Evolutionary conservation across 2,797 vertebrate species (phyloP).

Genomic region (Leptoclinus maculatus): DNA sequence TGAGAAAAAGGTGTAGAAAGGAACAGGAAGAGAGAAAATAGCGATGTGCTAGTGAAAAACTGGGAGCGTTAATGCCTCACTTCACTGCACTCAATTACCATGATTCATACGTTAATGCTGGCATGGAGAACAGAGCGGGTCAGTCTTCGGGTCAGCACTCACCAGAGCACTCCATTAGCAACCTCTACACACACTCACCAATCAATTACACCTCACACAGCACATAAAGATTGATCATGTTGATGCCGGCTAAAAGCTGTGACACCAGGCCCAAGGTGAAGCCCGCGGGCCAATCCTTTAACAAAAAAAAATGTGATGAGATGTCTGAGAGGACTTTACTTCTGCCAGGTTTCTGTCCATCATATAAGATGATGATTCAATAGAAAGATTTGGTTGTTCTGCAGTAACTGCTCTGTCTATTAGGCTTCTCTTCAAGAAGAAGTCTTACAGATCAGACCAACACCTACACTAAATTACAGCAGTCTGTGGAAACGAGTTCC

Average conservation of each 20-base stretch:
- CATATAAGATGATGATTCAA: background rate
- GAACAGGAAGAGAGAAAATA: constrained; percentile 23
- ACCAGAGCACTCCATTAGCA: constrained; percentile 72
- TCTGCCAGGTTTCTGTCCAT: constrained; percentile 13
- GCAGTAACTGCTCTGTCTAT: constrained; percentile 3
- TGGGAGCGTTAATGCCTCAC: constrained; percentile 64
- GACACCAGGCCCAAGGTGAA: constrained; percentile 59
- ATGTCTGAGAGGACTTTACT: constrained; percentile 12
- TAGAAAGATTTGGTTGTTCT: background rate
- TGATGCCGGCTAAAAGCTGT: constrained; percentile 50
- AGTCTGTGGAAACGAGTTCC: constrained; percentile 60
- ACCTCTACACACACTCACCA: constrained; percentile 62
- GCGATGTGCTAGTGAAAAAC: constrained; percentile 33
- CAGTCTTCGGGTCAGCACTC: constrained; percentile 67
- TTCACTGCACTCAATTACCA: constrained; percentile 74
- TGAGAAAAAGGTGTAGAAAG: background rate
- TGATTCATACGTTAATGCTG: constrained; percentile 76
- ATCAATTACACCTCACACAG: constrained; percentile 74
- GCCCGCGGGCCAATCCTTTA: constrained; percentile 35
- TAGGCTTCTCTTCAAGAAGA: constrained; percentile 5
- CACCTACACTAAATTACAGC: constrained; percentile 39
- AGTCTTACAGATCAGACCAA: constrained; percentile 21
- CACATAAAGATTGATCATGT: constrained; percentile 70
- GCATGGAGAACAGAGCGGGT: constrained; percentile 72
- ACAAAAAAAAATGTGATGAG: constrained; percentile 48